These are phyloP conservation scores for Batillaria attramentaria DNA, from an alignment of 1,140 invertebrate species.

Conservation along the genomic window DNA sequence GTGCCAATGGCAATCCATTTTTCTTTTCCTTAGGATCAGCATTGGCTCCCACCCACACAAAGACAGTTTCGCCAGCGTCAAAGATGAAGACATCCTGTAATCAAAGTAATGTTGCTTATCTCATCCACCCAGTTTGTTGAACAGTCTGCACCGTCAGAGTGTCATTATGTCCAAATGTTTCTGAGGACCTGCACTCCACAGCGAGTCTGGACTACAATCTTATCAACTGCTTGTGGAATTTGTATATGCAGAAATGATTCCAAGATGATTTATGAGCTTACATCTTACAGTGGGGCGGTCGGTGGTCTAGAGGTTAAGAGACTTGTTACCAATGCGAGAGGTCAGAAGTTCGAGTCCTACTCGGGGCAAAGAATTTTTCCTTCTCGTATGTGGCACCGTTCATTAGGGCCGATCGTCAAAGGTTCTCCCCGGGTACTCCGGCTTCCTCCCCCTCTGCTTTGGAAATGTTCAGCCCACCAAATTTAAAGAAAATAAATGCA, in stretches of 20 bases:
- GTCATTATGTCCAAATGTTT: not conserved
- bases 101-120: no score
- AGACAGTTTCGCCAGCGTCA: constrained; percentile 51
- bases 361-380: no score
- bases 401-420: no score
- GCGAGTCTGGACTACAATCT: not conserved
- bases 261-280: not conserved
- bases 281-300: not conserved
- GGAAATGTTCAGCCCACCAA: no score
- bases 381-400: no score
- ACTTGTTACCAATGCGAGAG: no score
- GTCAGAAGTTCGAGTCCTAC: no score
- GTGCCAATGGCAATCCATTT: constrained; percentile 57
- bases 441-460: no score
- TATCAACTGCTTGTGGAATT: not conserved
- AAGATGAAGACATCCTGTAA: constrained; percentile 63
- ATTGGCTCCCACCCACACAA: constrained; percentile 61
- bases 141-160: not conserved
- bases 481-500: no score
- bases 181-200: not conserved
- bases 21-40: constrained; percentile 51
- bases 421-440: no score
- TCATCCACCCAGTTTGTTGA: no score
- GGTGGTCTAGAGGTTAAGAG: no score
- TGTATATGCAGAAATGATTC: not conserved